Evolutionary conservation across 2,113 vertebrate species (phyloP).

Genomic region (Gasterosteus nipponicus): DNA sequence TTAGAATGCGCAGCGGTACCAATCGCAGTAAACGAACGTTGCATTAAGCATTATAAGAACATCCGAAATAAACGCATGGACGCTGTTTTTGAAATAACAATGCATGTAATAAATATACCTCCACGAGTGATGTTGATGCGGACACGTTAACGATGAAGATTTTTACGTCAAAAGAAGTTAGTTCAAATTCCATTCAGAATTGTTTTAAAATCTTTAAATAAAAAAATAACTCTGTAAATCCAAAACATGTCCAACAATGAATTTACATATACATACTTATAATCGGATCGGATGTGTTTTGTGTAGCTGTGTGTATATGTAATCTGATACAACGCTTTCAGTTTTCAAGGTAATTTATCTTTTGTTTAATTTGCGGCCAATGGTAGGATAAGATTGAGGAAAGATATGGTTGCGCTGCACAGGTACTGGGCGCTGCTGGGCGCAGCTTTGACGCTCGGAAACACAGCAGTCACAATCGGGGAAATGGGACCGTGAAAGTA

Average conservation of each 20-base stretch:
- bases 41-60: not conserved
- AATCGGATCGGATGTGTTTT: no score
- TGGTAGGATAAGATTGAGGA: not conserved
- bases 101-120: not conserved
- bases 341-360: no score
- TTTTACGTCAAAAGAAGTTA: not conserved
- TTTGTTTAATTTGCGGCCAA: no score
- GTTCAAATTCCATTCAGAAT: not conserved
- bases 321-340: not conserved
- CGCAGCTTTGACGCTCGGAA: slow-evolving; percentile 64
- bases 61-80: not conserved
- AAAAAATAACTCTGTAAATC: not conserved
- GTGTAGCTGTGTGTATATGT: not conserved
- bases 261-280: no score
- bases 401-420: not conserved
- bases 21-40: not conserved
- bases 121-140: not conserved
- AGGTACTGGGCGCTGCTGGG: not conserved
- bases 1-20: slow-evolving; percentile 14
- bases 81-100: not conserved
- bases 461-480: slow-evolving; percentile 62
- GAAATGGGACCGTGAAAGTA: slow-evolving; percentile 87
- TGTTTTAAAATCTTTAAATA: not conserved
- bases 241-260: not conserved
- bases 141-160: not conserved